These are phyloP conservation scores for Craseonycteris thonglongyai DNA, from an alignment of 2,113 vertebrate genomes.

Conservation along the genomic window DNA sequence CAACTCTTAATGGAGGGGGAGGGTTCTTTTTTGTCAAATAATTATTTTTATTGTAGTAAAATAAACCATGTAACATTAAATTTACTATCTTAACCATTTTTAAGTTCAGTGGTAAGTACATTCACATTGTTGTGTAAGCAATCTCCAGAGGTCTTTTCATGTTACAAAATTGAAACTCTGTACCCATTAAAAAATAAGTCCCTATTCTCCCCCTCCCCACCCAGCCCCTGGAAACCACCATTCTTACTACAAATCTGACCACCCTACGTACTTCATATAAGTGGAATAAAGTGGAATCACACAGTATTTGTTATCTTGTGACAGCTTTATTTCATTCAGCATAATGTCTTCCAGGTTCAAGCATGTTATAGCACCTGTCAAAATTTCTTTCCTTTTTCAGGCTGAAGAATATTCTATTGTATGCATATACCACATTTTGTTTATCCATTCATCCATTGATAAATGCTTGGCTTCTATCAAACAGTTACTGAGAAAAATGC, in stretches of 20 bases:
- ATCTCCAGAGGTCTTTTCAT: neutral
- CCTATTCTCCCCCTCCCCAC: neutral
- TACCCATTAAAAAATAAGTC: neutral
- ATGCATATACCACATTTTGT: neutral
- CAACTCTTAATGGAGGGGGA: neutral
- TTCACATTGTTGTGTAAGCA: neutral
- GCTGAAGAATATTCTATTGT: neutral
- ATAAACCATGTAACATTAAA: neutral
- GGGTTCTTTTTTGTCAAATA: neutral
- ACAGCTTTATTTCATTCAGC: neutral
- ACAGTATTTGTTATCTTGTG: neutral
- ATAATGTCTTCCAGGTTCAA: neutral
- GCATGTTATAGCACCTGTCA: neutral
- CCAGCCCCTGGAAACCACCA: neutral
- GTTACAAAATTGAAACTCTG: neutral
- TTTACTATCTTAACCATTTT: neutral
- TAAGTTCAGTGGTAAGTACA: neutral
- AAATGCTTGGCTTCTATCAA: neutral
- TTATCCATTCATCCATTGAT: neutral
- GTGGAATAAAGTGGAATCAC: neutral
- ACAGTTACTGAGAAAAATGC: neutral
- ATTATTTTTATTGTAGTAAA: neutral
- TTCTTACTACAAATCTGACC: neutral
- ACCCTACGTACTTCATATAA: neutral
- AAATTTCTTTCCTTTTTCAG: neutral